Conservation (phyloP, 2,113 vertebrate genomes). For the Mastomys natalensis region DNA sequence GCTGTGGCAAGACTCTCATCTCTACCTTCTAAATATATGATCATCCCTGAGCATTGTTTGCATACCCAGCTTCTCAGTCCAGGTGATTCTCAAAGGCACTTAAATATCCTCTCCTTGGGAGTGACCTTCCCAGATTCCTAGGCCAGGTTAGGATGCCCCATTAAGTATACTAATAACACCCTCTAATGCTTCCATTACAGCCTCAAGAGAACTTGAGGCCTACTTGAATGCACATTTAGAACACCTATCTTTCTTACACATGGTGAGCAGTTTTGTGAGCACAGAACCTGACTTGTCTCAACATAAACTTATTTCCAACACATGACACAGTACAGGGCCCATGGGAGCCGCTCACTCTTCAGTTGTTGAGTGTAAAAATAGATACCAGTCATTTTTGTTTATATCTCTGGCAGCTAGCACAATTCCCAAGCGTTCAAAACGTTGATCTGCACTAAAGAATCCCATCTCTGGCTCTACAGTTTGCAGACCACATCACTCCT, state of each 20-base stretch:
- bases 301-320: neutral
- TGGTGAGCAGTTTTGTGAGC: neutral
- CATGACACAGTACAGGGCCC: neutral
- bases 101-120: neutral
- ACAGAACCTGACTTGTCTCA: neutral
- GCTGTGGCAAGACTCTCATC: neutral
- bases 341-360: neutral
- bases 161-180: neutral
- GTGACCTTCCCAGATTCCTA: neutral
- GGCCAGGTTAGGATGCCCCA: neutral
- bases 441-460: neutral
- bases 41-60: neutral
- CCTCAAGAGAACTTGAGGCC: neutral
- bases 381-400: constrained; percentile 13
- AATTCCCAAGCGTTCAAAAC: neutral
- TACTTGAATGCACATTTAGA: constrained; percentile 16
- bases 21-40: neutral
- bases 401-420: neutral
- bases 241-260: neutral
- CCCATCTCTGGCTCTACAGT: neutral
- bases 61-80: neutral
- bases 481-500: constrained; percentile 4
- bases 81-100: neutral
- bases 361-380: neutral
- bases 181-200: neutral